These are phyloP conservation scores for Parnassius smintheus DNA, from an alignment of 2,888 invertebrate genomes.

Conservation along the genomic window DNA sequence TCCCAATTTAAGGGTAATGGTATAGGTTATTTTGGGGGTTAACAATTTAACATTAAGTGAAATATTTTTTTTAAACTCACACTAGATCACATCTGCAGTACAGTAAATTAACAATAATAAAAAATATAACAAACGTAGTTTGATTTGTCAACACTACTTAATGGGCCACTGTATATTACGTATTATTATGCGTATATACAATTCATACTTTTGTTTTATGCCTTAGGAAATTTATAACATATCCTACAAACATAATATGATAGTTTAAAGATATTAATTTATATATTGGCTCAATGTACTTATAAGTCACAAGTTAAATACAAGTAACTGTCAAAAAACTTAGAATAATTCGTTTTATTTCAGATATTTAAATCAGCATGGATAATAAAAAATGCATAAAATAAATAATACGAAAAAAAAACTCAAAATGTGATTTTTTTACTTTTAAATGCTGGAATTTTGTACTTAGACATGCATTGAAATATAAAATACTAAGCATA, in stretches of 20 bases:
- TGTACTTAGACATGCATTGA: constrained; percentile 11
- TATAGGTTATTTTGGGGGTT: too few relatives aligned
- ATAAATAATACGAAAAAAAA: constrained; percentile 16
- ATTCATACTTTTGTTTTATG: not conserved
- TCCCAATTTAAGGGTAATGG: too few relatives aligned
- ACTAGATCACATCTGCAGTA: constrained; percentile 22
- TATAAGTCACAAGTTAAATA: constrained; percentile 14
- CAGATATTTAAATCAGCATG: constrained; percentile 2
- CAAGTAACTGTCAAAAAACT: constrained; percentile 7
- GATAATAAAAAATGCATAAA: constrained; percentile 7
- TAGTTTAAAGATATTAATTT: constrained; percentile 3
- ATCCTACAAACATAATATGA: not conserved
- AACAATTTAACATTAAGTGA: not conserved
- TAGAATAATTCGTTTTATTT: constrained; percentile 3
- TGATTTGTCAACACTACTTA: constrained; percentile 7
- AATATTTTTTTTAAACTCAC: not conserved
- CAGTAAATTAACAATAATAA: constrained; percentile 3
- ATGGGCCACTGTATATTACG: too few relatives aligned
- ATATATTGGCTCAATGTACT: constrained; percentile 6
- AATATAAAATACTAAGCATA: not conserved
- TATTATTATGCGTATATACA: not conserved
- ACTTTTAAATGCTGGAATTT: constrained; percentile 6
- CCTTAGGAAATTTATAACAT: not conserved
- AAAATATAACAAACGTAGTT: constrained; percentile 10
- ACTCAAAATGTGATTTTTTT: constrained; percentile 18